Evolutionary conservation across 2,888 invertebrate genomes (phyloP).

Genomic region (Ormyrus labotus): DNA sequence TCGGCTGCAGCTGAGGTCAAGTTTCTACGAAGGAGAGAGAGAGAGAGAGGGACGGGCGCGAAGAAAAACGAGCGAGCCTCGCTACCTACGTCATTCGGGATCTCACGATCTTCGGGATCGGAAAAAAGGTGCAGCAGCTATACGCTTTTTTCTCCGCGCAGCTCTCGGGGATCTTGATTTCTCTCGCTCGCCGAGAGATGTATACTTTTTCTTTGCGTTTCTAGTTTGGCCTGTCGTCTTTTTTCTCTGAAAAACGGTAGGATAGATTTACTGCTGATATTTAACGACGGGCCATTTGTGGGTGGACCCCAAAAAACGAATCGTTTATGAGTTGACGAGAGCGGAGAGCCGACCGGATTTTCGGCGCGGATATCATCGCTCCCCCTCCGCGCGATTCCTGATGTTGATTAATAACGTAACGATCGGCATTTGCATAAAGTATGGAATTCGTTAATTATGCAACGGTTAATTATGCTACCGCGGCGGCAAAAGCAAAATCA

Average conservation of each 20-base stretch:
- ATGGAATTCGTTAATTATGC: constrained; percentile 1
- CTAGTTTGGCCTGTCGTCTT: neutral
- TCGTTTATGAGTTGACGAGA: neutral
- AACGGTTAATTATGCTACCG: neutral
- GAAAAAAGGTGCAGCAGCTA: constrained; percentile 29
- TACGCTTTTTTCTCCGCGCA: neutral
- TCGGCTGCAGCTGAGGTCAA: constrained; percentile 59
- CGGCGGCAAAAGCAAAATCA: neutral
- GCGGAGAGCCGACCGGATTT: too few species aligned
- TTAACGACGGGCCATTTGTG: too few species aligned
- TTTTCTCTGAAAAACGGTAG: too few species aligned
- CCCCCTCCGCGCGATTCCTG: neutral
- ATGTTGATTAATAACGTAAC: neutral
- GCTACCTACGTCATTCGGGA: constrained; percentile 43
- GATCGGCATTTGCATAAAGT: neutral
- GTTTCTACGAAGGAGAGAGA: constrained; percentile 57
- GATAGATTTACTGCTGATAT: too few species aligned
- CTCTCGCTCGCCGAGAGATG: neutral
- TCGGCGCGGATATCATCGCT: too few species aligned
- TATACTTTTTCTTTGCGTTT: too few species aligned
- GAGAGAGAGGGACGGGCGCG: neutral
- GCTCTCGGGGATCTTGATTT: constrained; percentile 5
- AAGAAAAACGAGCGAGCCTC: constrained; percentile 40
- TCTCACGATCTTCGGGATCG: constrained; percentile 12
- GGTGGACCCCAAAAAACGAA: too few species aligned